phyloP scores from a whole-genome alignment of 1,140 invertebrate species.

The Pantala flavescens region DNA sequence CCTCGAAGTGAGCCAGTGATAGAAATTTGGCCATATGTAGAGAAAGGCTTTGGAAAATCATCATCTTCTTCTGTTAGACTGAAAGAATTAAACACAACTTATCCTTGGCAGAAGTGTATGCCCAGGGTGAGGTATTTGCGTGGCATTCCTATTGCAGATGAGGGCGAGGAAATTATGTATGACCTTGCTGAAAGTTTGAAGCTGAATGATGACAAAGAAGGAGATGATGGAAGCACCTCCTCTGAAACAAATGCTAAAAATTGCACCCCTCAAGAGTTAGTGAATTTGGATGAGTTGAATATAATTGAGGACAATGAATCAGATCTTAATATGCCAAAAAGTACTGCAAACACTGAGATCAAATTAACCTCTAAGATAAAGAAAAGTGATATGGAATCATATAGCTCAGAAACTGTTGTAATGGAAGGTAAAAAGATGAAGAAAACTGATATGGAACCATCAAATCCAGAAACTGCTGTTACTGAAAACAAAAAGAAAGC shows the following conservation, averaged over 20 bases:
- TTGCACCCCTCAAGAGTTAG: neutral
- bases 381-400: neutral
- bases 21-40: neutral
- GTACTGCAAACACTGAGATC: conserved; percentile 11
- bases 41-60: neutral
- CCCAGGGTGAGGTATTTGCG: conserved; percentile 46
- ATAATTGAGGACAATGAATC: neutral
- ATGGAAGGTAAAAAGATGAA: too few species aligned
- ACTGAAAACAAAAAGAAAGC: conserved; percentile 14
- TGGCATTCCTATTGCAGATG: conserved; percentile 45
- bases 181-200: conserved; percentile 15
- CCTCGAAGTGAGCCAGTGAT: conserved; percentile 13
- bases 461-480: conserved; percentile 4
- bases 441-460: neutral
- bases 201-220: conserved; percentile 23
- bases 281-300: neutral
- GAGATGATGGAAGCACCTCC: conserved; percentile 21
- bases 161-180: conserved; percentile 28
- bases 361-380: neutral
- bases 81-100: conserved; percentile 42
- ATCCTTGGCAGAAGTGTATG: conserved; percentile 45
- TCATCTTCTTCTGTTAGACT: neutral
- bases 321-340: conserved; percentile 24
- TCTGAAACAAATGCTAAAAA: neutral
- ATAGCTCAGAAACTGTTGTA: too few species aligned